phyloP scores from a whole-genome alignment of 2,797 vertebrate genomes.

The Nyctalus aviator region DNA sequence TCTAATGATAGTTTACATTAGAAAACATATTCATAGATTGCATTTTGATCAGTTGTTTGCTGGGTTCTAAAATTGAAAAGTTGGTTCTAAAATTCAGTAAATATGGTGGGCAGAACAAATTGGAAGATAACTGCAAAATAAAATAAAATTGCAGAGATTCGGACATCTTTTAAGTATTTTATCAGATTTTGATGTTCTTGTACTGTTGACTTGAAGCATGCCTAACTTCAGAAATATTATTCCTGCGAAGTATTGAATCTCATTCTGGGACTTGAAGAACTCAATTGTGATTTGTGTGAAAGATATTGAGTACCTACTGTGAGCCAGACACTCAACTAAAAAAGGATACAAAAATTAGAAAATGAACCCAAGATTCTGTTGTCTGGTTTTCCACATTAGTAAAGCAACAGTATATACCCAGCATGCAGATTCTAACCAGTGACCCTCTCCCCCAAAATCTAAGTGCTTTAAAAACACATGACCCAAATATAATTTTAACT shows the following conservation, averaged over 20 bases:
- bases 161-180: background rate
- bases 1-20: too few species aligned
- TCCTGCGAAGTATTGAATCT: background rate
- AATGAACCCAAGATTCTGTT: background rate
- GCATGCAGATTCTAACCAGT: background rate
- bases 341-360: background rate
- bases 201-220: background rate
- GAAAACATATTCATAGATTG: too few species aligned
- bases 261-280: background rate
- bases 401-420: background rate
- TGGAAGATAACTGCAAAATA: background rate
- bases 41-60: too few species aligned
- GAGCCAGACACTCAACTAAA: background rate
- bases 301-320: background rate
- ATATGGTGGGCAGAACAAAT: background rate
- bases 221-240: background rate
- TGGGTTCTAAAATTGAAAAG: too few species aligned
- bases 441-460: background rate
- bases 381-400: background rate
- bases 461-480: background rate
- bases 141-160: background rate
- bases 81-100: background rate
- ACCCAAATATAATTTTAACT: slow-evolving; percentile 50
- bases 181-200: background rate
- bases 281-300: background rate